Evolutionary conservation across 37 sponge, comb jelly and placozoan species (phyloP).

Genomic region (Ephydatia muelleri): DNA sequence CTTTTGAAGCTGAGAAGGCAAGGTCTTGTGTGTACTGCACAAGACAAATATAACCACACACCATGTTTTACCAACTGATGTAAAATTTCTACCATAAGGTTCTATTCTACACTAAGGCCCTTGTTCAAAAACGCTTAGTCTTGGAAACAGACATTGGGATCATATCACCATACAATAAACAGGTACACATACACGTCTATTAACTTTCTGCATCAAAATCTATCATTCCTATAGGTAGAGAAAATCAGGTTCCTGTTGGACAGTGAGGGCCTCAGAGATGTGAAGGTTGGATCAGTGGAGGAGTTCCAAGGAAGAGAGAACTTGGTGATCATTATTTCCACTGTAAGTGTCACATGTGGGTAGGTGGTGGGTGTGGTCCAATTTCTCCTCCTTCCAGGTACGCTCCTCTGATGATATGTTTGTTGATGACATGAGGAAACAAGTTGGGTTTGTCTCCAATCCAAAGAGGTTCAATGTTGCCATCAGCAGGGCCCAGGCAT

Average conservation of each 20-base stretch:
- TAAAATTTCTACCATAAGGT: too few relatives aligned
- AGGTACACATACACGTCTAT: constrained; percentile 34
- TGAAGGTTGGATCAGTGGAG: constrained; percentile 83
- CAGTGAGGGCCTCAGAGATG: background rate
- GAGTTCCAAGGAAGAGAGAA: constrained; percentile 90
- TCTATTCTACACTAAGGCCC: too few relatives aligned
- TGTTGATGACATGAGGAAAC: constrained; percentile 23
- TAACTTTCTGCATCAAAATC: background rate
- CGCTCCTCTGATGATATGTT: constrained; percentile 25
- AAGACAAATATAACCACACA: too few relatives aligned
- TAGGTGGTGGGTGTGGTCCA: background rate
- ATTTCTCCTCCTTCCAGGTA: constrained; percentile 27
- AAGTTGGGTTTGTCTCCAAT: constrained; percentile 72
- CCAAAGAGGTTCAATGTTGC: constrained; percentile 85
- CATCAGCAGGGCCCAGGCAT: constrained; percentile 71
- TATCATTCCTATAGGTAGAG: constrained; percentile 30
- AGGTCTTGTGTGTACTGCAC: background rate
- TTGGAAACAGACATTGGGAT: constrained; percentile 52
- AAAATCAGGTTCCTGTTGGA: constrained; percentile 53
- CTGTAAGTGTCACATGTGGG: constrained; percentile 43
- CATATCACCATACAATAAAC: constrained; percentile 83
- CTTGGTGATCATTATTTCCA: constrained; percentile 71
- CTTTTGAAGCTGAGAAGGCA: constrained; percentile 70
- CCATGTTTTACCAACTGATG: too few relatives aligned
- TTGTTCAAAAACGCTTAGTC: too few relatives aligned